These are phyloP conservation scores for Choloepus hoffmanni DNA, from an alignment of 2,113 vertebrate species.

Conservation along the genomic window DNA sequence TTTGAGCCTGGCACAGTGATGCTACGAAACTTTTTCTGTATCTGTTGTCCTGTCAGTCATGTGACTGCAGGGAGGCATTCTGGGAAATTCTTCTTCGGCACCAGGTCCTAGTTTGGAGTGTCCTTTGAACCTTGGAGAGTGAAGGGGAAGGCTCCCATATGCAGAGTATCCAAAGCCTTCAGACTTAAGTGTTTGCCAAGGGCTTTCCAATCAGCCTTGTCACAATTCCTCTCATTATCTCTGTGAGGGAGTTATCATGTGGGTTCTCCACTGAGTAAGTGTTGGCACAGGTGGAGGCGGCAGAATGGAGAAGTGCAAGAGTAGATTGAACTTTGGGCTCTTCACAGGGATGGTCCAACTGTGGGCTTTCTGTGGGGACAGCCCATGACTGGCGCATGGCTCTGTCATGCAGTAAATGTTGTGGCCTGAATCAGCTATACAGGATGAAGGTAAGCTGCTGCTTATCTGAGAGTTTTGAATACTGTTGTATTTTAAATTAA, in stretches of 20 bases:
- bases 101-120: not conserved
- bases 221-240: not conserved
- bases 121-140: not conserved
- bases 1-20: not conserved
- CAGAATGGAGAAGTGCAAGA: constrained; percentile 50
- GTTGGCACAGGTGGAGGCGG: constrained; percentile 57
- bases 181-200: not conserved
- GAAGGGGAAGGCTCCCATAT: not conserved
- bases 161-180: not conserved
- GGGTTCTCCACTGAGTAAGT: not conserved
- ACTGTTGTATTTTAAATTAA: not conserved
- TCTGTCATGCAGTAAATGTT: not conserved
- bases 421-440: not conserved
- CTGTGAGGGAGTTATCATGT: not conserved
- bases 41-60: not conserved
- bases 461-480: not conserved
- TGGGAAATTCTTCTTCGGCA: not conserved
- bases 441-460: not conserved
- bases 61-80: not conserved
- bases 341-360: not conserved
- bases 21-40: not conserved
- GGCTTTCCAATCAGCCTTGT: constrained; percentile 39
- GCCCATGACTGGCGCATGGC: not conserved
- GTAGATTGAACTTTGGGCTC: constrained; percentile 8
- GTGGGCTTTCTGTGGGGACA: not conserved